phyloP scores from a whole-genome alignment of 2,797 vertebrate species.

The Euthynnus affinis region DNA sequence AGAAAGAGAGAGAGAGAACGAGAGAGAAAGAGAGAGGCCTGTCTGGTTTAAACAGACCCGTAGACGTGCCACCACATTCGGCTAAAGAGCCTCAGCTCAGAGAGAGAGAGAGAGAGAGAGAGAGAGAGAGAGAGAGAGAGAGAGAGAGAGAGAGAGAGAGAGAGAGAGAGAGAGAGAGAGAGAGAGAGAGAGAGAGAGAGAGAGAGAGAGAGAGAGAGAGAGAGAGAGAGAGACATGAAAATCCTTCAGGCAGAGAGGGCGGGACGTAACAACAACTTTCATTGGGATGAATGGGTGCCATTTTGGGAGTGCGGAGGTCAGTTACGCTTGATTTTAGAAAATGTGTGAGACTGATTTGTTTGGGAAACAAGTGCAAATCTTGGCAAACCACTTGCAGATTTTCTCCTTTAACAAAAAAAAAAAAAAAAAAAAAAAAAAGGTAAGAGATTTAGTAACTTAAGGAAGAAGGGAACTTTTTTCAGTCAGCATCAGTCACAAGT shows the following conservation, averaged over 20 bases:
- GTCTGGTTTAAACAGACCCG: not conserved
- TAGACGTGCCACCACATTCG: not conserved
- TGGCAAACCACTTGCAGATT: not conserved
- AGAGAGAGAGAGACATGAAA: conserved; percentile 2
- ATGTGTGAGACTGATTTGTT: conserved; percentile 6
- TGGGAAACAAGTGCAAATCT: not conserved
- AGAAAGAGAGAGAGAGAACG: too few species aligned
- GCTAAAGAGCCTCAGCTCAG: not conserved
- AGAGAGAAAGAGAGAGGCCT: not conserved
- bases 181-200: not conserved
- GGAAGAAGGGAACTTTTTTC: conserved; percentile 21
- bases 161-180: too few species aligned
- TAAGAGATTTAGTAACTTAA: conserved; percentile 10
- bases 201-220: not conserved
- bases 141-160: not conserved
- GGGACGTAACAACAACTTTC: not conserved
- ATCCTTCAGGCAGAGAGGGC: not conserved
- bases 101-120: not conserved
- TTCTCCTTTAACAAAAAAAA: not conserved
- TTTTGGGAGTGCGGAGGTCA: conserved; percentile 20
- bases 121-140: not conserved
- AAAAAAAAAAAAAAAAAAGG: conserved; percentile 4
- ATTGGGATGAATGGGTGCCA: not conserved
- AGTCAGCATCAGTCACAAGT: conserved; percentile 49
- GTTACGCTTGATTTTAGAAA: conserved; percentile 10